Conservation (phyloP, 2,888 invertebrate species). For the Parnassius apollo region DNA sequence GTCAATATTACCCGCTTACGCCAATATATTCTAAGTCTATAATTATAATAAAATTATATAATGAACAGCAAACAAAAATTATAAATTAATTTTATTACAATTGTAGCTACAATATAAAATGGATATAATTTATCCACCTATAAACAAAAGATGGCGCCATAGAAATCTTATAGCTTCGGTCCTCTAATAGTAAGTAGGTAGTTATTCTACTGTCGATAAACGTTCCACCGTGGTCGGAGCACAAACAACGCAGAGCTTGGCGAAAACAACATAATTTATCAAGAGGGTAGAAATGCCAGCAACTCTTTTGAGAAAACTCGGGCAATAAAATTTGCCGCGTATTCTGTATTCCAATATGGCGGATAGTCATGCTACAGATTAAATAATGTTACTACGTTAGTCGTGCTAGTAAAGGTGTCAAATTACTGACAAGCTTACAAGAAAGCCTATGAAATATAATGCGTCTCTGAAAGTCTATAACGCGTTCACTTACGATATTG, state of each 20-base stretch:
- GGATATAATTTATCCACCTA: not conserved
- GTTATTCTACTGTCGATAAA: slow-evolving; percentile 33
- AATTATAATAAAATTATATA: too few relatives aligned
- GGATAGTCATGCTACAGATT: slow-evolving; percentile 44
- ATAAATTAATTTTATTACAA: not conserved
- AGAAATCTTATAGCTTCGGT: slow-evolving; percentile 27
- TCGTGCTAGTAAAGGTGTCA: slow-evolving; percentile 53
- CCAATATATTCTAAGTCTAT: too few relatives aligned
- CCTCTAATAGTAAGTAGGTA: slow-evolving; percentile 26
- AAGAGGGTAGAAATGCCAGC: slow-evolving; percentile 67
- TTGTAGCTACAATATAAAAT: slow-evolving; percentile 12
- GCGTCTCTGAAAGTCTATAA: too few relatives aligned
- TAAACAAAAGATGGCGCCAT: slow-evolving; percentile 30
- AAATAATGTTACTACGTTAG: slow-evolving; percentile 30
- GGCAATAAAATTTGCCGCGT: slow-evolving; percentile 67
- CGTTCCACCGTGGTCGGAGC: slow-evolving; percentile 41
- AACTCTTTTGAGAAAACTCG: slow-evolving; percentile 59
- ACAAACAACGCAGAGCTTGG: slow-evolving; percentile 65
- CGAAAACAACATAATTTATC: slow-evolving; percentile 80
- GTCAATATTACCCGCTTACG: not conserved
- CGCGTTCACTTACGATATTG: too few relatives aligned
- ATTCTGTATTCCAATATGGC: slow-evolving; percentile 72
- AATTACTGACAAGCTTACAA: slow-evolving; percentile 47
- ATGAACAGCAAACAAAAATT: too few relatives aligned
- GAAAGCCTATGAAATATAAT: too few relatives aligned